Conservation (phyloP, 1,140 invertebrate species). For the Dysdera silvatica region DNA sequence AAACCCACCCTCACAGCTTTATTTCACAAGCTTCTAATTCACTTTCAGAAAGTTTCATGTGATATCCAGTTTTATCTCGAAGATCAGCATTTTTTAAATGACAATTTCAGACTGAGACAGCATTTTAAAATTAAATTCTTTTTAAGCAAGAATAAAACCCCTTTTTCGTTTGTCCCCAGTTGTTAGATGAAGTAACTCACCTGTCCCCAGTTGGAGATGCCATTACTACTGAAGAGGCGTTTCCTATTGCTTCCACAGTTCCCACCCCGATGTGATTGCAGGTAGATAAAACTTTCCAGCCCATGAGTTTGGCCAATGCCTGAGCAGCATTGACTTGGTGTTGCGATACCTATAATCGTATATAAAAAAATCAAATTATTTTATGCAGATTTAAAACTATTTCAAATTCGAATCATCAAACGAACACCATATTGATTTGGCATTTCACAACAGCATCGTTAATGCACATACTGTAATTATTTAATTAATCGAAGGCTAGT, state of each 20-base stretch:
- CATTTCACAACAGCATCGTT: too few relatives aligned
- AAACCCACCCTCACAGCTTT: too few relatives aligned
- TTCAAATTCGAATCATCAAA: too few relatives aligned
- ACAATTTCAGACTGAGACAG: background rate
- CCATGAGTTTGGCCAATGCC: conserved; percentile 79
- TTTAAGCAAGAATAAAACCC: background rate
- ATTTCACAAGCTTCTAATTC: too few relatives aligned
- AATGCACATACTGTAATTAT: too few relatives aligned
- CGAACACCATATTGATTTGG: too few relatives aligned
- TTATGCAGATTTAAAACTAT: too few relatives aligned
- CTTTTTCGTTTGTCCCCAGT: background rate
- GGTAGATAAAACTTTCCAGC: conserved; percentile 82
- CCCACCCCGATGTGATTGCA: conserved; percentile 69
- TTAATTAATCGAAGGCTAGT: conserved; percentile 22
- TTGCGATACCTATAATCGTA: conserved; percentile 61
- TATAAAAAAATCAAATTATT: background rate
- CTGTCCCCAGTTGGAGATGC: conserved; percentile 72
- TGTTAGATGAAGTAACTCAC: conserved; percentile 40
- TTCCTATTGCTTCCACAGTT: conserved; percentile 78
- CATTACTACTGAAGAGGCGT: conserved; percentile 70
- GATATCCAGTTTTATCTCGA: too few relatives aligned
- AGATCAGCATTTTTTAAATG: too few relatives aligned
- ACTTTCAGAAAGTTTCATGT: too few relatives aligned
- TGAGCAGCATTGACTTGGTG: conserved; percentile 85
- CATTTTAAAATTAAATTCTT: background rate